Evolutionary conservation across 1,140 invertebrate genomes (phyloP).

Genomic region (Propsilocerus akamusi): DNA sequence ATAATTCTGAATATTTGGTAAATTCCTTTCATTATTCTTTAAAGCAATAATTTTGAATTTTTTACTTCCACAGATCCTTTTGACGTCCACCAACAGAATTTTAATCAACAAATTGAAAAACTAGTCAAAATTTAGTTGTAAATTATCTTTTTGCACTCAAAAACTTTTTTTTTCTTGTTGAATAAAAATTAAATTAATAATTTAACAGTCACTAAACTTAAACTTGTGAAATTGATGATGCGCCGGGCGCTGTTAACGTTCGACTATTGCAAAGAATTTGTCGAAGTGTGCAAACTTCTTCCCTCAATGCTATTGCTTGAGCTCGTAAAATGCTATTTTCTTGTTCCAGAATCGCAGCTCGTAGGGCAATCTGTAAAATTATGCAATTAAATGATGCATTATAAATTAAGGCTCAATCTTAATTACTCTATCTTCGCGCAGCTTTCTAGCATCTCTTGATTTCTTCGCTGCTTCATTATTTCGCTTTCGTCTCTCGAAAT

Average conservation of each 20-base stretch:
- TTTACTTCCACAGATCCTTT: not conserved
- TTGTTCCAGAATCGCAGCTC: slow-evolving; percentile 61
- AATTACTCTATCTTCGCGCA: slow-evolving; percentile 45
- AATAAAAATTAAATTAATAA: not conserved
- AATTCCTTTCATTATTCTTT: not conserved
- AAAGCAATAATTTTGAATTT: not conserved
- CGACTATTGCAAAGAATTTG: slow-evolving; percentile 30
- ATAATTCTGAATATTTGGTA: slow-evolving; percentile 4
- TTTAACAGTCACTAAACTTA: too few relatives aligned
- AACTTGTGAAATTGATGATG: too few relatives aligned
- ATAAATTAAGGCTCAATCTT: not conserved
- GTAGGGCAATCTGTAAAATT: slow-evolving; percentile 46
- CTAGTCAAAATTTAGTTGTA: slow-evolving; percentile 5
- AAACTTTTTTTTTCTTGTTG: not conserved
- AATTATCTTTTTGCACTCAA: not conserved
- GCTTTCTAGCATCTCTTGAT: slow-evolving; percentile 64
- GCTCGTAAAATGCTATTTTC: slow-evolving; percentile 69
- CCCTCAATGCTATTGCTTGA: slow-evolving; percentile 56
- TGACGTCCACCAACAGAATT: not conserved
- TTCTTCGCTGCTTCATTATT: slow-evolving; percentile 88
- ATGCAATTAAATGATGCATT: not conserved
- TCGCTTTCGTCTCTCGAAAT: slow-evolving; percentile 65
- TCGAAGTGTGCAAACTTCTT: slow-evolving; percentile 54
- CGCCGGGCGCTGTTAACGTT: too few relatives aligned
- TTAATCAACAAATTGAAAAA: slow-evolving; percentile 4